phyloP scores from a whole-genome alignment of 2,888 invertebrate species.

The Craniophora ligustri region DNA sequence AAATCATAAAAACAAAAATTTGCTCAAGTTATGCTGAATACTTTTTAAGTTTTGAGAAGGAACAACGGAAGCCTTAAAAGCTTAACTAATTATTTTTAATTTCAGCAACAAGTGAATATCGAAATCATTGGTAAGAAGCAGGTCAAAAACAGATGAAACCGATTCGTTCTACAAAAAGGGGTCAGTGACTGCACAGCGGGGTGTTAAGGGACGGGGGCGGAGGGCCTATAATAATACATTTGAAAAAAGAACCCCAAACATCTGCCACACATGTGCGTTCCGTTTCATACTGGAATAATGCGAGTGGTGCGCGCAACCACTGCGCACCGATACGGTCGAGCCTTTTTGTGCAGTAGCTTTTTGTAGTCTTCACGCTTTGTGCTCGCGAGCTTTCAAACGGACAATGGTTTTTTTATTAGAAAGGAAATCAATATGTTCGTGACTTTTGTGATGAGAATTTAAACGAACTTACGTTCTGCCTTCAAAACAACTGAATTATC shows the following conservation, averaged over 20 bases:
- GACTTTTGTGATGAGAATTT: constrained; percentile 62
- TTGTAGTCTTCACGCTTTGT: constrained; percentile 84
- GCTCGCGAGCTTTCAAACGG: constrained; percentile 79
- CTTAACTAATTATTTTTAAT: constrained; percentile 33
- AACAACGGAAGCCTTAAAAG: constrained; percentile 29
- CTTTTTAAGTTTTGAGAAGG: constrained; percentile 13
- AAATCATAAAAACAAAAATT: constrained; percentile 29
- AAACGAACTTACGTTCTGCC: constrained; percentile 44
- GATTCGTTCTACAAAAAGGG: constrained; percentile 76
- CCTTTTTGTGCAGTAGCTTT: constrained; percentile 82
- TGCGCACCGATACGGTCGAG: constrained; percentile 71
- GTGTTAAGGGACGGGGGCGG: constrained; percentile 70
- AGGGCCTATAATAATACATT: constrained; percentile 79
- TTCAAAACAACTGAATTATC: constrained; percentile 45
- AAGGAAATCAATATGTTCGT: constrained; percentile 81
- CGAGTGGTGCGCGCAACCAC: constrained; percentile 79
- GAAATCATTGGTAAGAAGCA: constrained; percentile 65
- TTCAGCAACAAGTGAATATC: constrained; percentile 53
- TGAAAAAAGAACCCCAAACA: constrained; percentile 85
- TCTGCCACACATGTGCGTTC: constrained; percentile 86
- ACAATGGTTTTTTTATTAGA: constrained; percentile 79
- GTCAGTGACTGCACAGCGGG: constrained; percentile 84
- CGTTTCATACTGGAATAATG: constrained; percentile 81
- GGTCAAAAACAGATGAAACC: constrained; percentile 76
- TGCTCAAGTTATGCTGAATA: constrained; percentile 28